A percentile compares a stretch with the other conserved stretches of the same genome.
Conservation (phyloP, 2,797 vertebrate genomes). For the Anableps anableps region DNA sequence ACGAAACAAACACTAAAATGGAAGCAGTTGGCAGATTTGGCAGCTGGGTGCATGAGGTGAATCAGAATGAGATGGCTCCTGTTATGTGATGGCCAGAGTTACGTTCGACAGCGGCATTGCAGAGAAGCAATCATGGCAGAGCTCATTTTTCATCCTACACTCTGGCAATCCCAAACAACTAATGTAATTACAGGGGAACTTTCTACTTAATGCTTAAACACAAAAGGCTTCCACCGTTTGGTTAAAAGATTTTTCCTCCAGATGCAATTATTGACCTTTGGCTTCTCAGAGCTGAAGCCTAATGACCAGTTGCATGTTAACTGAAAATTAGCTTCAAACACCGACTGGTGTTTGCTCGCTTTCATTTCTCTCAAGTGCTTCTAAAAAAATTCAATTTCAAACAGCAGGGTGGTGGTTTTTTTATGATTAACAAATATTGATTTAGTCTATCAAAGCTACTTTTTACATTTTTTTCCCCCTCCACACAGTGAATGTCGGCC, state of each 20-base stretch:
- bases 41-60: constrained; percentile 41
- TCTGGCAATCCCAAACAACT: constrained; percentile 72
- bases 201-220: constrained; percentile 77
- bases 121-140: constrained; percentile 66
- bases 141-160: constrained; percentile 74
- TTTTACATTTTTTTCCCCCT: constrained; percentile 26
- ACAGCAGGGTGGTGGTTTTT: constrained; percentile 65
- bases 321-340: constrained; percentile 79
- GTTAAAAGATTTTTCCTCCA: constrained; percentile 76
- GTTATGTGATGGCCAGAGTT: constrained; percentile 51
- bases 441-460: constrained; percentile 67
- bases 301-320: constrained; percentile 84
- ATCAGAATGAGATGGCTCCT: constrained; percentile 47
- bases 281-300: constrained; percentile 74
- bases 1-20: constrained; percentile 32
- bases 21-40: constrained; percentile 15
- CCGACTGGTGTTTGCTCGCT: constrained; percentile 43
- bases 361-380: constrained; percentile 63
- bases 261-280: constrained; percentile 86
- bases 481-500: constrained; percentile 48
- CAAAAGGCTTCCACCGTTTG: constrained; percentile 76
- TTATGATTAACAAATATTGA: constrained; percentile 82
- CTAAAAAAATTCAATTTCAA: constrained; percentile 73
- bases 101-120: constrained; percentile 60
- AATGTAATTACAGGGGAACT: constrained; percentile 74